Percentiles rank a stretch among this genome's conserved stretches.
phyloP scores from a whole-genome alignment of 1,140 invertebrate species.

The Colletes gigas region DNA sequence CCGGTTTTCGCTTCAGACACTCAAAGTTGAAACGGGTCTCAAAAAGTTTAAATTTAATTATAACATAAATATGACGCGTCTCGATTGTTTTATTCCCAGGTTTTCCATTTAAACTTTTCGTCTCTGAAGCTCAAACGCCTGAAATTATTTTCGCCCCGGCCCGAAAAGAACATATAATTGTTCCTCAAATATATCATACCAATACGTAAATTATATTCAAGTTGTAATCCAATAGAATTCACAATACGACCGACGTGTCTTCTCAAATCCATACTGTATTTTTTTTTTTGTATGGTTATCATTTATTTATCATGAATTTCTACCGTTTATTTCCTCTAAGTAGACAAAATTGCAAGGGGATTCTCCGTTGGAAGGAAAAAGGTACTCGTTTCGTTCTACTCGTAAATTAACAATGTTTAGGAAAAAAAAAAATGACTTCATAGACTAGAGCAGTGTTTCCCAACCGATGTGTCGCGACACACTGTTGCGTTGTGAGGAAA shows the following conservation, averaged over 20 bases:
- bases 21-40: no score
- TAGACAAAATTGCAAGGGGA: constrained; percentile 26
- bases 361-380: background rate
- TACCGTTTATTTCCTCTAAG: constrained; percentile 18
- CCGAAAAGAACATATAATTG: no score
- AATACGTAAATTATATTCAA: background rate
- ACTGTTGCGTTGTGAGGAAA: no score
- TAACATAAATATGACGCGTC: no score
- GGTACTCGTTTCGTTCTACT: constrained; percentile 13
- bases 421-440: constrained; percentile 30
- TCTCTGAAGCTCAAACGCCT: no score
- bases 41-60: no score
- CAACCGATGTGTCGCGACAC: no score
- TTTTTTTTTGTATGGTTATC: background rate
- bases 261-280: constrained; percentile 19
- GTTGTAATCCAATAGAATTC: background rate
- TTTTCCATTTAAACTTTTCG: no score
- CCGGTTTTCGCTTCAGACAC: no score
- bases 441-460: constrained; percentile 47
- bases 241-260: background rate
- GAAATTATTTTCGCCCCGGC: no score
- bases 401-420: constrained; percentile 38
- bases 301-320: constrained; percentile 17
- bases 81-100: no score
- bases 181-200: no score